Percentiles rank a stretch among this genome's conserved stretches.
phyloP scores from a whole-genome alignment of 2,113 vertebrate species.

The Anser brachyrhynchus region DNA sequence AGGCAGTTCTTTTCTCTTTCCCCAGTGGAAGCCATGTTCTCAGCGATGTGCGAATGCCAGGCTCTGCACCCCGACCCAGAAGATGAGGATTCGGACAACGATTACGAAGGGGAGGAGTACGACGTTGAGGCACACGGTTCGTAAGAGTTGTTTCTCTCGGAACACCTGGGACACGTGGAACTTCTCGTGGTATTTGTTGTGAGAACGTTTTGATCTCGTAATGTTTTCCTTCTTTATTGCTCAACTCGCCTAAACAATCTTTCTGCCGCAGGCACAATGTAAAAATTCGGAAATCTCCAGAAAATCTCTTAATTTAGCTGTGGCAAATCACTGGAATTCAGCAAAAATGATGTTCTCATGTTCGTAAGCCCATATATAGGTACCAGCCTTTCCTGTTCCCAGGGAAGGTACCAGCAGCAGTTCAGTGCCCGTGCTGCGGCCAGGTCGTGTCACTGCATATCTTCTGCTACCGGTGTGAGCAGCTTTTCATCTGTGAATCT shows the following conservation, averaged over 20 bases:
- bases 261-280: neutral
- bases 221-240: neutral
- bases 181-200: neutral
- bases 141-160: slow-evolving; percentile 34
- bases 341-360: neutral
- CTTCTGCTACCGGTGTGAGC: neutral
- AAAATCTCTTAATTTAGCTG: neutral
- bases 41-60: slow-evolving; percentile 96
- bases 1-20: neutral
- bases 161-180: neutral
- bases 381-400: neutral
- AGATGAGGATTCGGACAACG: slow-evolving; percentile 89
- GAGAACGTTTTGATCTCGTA: neutral
- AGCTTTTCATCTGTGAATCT: neutral
- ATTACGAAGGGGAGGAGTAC: slow-evolving; percentile 94
- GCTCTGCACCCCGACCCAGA: slow-evolving; percentile 95
- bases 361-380: neutral
- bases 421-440: fast-evolving
- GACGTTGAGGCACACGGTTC: slow-evolving; percentile 93
- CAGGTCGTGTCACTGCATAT: neutral
- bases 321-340: neutral
- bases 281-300: neutral
- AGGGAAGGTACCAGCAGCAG: no score
- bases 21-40: slow-evolving; percentile 95
- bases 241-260: neutral